phyloP scores from a whole-genome alignment of 1,140 invertebrate species.

The Delia radicum region DNA sequence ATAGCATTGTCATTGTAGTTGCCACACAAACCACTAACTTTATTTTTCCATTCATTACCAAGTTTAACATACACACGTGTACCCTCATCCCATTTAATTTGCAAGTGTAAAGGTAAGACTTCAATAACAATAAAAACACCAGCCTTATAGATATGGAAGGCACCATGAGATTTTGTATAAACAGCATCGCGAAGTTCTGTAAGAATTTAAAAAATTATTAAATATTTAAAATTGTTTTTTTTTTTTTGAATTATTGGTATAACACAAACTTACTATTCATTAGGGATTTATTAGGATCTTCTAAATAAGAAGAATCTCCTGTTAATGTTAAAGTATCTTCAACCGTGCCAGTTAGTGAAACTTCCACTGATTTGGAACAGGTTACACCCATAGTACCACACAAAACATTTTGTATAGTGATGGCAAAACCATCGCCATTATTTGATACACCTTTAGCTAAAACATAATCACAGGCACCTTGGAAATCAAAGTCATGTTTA shows the following conservation, averaged over 20 bases:
- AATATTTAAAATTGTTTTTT: neutral
- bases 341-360: conserved; percentile 53
- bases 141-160: conserved; percentile 55
- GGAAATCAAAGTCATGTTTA: conserved; percentile 79
- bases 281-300: conserved; percentile 43
- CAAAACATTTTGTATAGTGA: conserved; percentile 65
- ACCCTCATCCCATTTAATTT: conserved; percentile 83
- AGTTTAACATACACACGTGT: conserved; percentile 79
- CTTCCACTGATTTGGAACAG: conserved; percentile 80
- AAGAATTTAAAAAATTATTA: too few relatives aligned
- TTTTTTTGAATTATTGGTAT: conserved; percentile 15
- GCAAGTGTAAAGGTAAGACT: conserved; percentile 73
- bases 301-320: conserved; percentile 56
- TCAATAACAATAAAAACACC: conserved; percentile 80
- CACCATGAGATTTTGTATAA: conserved; percentile 39
- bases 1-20: conserved; percentile 82
- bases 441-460: conserved; percentile 69
- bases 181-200: conserved; percentile 44
- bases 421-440: conserved; percentile 66
- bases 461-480: conserved; percentile 84
- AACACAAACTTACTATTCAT: conserved; percentile 50
- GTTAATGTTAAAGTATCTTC: conserved; percentile 66
- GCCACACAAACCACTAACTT: conserved; percentile 84
- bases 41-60: conserved; percentile 72
- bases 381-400: conserved; percentile 84